phyloP scores from a whole-genome alignment of 35 echinoderm and acorn worm genomes.

The Chiridota heheva region DNA sequence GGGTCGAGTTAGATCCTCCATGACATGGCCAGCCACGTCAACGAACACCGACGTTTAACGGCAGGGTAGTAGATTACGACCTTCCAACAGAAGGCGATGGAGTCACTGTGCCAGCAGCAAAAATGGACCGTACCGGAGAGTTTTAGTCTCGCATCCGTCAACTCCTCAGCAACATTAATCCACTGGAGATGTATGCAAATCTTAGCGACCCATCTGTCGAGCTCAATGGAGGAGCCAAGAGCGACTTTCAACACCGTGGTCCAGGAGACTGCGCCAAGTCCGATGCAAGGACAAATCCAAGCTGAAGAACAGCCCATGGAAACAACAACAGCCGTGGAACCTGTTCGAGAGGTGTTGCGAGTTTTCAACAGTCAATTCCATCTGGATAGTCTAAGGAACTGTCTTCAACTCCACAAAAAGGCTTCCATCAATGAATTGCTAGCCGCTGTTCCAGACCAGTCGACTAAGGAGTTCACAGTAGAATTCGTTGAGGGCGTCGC shows the following conservation, averaged over 20 bases:
- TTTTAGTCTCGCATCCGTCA: neutral
- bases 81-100: neutral
- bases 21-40: neutral
- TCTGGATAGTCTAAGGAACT: neutral
- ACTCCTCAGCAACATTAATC: neutral
- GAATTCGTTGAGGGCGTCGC: neutral
- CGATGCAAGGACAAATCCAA: too few species aligned
- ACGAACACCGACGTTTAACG: neutral
- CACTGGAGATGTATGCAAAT: neutral
- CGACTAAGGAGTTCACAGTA: neutral
- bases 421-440: neutral
- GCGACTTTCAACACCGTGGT: too few species aligned
- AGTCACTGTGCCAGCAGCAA: neutral
- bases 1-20: neutral
- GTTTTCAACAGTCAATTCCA: neutral
- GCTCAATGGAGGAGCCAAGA: too few species aligned
- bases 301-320: too few species aligned
- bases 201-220: too few species aligned
- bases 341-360: neutral
- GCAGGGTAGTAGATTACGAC: neutral
- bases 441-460: neutral
- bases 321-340: too few species aligned
- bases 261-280: too few species aligned
- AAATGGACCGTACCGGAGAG: neutral
- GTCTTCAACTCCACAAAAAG: neutral